Evolutionary conservation across 2,797 vertebrate genomes (phyloP), one percentile per base, ranked within the genome.

Genomic region (Lithobates sylvaticus): DNA sequence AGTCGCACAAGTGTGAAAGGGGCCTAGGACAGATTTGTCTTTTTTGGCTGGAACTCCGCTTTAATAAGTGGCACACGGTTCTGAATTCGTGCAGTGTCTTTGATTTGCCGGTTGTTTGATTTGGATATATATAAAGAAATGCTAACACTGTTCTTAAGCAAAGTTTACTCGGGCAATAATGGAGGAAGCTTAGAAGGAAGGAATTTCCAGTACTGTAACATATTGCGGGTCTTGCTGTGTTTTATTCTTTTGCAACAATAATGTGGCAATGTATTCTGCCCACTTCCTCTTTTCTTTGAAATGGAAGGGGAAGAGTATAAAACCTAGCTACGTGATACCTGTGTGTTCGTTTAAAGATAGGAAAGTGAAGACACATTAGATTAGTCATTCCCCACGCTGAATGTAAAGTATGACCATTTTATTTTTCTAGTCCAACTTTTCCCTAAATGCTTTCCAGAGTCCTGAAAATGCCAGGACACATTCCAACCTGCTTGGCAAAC

Each of bases 281-380:
- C 18, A 26, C 80, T 82, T 82, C 80, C 54, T 5, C 15, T 42
- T 82, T 64, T 44, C 29, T 26, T 42, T 72, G 3, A 13, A 3
- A 64, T 61, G 2, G 9, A 82, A 72, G 70, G 64, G 50, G 80
- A 82, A 82, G 70, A 29, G 18, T 42, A 4, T 54, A 13, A n/a
- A 64, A 15, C 13, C 34, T 26, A 71, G 1, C 8, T n/a, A 58
- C 10, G 27, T 27, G 65, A 3, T 67, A 27, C 29, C 26, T 47
- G 10, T 15, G 13, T 50, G 5, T 58, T 29, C n/a, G 9, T 27
- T 67, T 27, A 67, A 26, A 27, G 1, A 67, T 13, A 67, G 3
- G 8, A 26, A 10, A 4, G 15, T 50, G 47, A 18, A 54, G 4
- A 54, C 15, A 54, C 15, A 54, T 16, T 5, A 18, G 13, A 54